These are phyloP conservation scores for Mionectes olivaceus DNA, from an alignment of 2,797 vertebrate genomes.

Conservation along the genomic window DNA sequence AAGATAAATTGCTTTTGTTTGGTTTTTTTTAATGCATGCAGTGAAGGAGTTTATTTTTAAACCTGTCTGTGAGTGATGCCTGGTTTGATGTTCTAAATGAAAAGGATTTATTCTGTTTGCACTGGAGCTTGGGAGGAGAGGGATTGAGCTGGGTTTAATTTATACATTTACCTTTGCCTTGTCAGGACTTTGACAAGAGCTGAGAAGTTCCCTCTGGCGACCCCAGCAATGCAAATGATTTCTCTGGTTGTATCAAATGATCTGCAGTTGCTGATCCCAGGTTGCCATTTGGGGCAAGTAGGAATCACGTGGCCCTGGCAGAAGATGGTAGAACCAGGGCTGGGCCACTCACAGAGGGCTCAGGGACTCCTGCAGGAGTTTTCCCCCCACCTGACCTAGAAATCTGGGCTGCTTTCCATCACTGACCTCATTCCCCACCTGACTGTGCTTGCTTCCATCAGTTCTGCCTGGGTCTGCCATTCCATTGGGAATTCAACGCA, in stretches of 20 bases:
- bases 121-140: not conserved
- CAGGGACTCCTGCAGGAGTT: not conserved
- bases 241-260: not conserved
- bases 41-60: conserved; percentile 40
- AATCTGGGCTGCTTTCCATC: not conserved
- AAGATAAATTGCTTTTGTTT: conserved; percentile 8
- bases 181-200: not conserved
- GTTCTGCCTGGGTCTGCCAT: not conserved
- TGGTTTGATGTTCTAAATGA: conserved; percentile 38
- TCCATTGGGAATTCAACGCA: not conserved
- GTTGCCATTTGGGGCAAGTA: not conserved
- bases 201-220: not conserved
- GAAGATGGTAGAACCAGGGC: not conserved
- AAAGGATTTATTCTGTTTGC: conserved; percentile 37
- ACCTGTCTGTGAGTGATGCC: not conserved
- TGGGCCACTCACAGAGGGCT: not conserved
- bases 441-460: not conserved
- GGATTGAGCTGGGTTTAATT: conserved; percentile 2
- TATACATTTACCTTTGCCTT: not conserved
- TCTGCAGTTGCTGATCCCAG: rapidly evolving
- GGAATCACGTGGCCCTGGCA: not conserved
- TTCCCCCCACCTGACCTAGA: not conserved
- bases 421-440: not conserved
- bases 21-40: not conserved
- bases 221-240: not conserved